Evolutionary conservation across 2,113 vertebrate species (phyloP).

Genomic region (Herpetotheres cachinnans): DNA sequence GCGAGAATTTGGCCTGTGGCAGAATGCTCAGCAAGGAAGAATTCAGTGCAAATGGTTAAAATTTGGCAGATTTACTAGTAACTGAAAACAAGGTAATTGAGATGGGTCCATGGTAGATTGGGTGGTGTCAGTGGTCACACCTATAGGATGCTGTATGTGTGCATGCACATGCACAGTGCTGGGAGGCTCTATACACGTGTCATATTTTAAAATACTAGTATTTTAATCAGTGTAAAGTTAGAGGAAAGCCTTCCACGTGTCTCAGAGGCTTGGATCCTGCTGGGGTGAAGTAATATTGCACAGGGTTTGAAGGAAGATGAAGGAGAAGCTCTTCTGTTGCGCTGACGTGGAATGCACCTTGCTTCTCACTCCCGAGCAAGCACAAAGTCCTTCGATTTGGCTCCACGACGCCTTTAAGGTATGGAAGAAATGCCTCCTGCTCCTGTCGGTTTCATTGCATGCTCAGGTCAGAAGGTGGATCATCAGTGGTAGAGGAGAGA

Average conservation of each 20-base stretch:
- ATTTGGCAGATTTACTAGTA: not conserved
- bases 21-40: not conserved
- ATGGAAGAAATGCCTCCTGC: not conserved
- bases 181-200: not conserved
- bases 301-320: not conserved
- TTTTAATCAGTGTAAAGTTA: not conserved
- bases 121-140: not conserved
- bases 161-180: accelerated
- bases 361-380: not conserved
- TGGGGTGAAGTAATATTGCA: not conserved
- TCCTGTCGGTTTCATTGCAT: not conserved
- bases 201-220: not conserved
- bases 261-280: not conserved
- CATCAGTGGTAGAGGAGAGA: not conserved
- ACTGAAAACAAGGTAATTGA: not conserved
- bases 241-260: not conserved
- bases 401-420: not conserved
- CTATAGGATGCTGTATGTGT: not conserved
- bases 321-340: not conserved
- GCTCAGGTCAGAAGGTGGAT: not conserved
- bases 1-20: not conserved
- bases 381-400: not conserved
- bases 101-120: accelerated
- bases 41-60: not conserved
- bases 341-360: accelerated